Evolutionary conservation across 1,140 invertebrate genomes (phyloP).

Genomic region (Microplitis mediator): DNA sequence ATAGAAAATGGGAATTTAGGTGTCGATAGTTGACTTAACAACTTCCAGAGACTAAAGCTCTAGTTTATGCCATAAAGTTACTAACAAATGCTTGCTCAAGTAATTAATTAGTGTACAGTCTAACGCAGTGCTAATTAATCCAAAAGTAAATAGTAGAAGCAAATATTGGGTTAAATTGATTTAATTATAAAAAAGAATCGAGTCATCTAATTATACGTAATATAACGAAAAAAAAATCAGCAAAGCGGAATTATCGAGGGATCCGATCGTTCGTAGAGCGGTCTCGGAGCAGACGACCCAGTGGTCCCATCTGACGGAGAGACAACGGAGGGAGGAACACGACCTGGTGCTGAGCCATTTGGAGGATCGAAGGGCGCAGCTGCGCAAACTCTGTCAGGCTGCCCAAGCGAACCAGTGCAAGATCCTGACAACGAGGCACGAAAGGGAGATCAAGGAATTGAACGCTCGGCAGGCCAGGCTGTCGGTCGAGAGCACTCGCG

Average conservation of each 20-base stretch:
- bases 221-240: slow-evolving; percentile 55
- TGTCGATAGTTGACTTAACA: too few relatives aligned
- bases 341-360: slow-evolving; percentile 82
- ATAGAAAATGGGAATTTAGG: background rate
- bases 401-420: slow-evolving; percentile 89
- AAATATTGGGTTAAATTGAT: background rate
- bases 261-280: slow-evolving; percentile 78
- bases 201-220: too few relatives aligned
- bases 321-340: slow-evolving; percentile 92
- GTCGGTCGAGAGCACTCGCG: slow-evolving; percentile 95
- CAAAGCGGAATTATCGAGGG: slow-evolving; percentile 79
- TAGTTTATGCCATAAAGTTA: too few relatives aligned
- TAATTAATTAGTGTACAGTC: too few relatives aligned
- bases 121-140: too few relatives aligned
- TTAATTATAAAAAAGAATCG: too few relatives aligned
- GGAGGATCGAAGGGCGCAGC: slow-evolving; percentile 81
- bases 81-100: too few relatives aligned
- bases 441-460: slow-evolving; percentile 95
- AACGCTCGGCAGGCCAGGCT: slow-evolving; percentile 93
- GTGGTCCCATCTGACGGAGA: slow-evolving; percentile 90
- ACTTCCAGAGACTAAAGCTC: too few relatives aligned
- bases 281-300: slow-evolving; percentile 90
- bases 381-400: slow-evolving; percentile 84
- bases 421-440: slow-evolving; percentile 86
- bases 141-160: too few relatives aligned